Percentiles rank a stretch among this genome's conserved stretches.
phyloP scores from a whole-genome alignment of 2,797 vertebrate genomes.

The Fratercula arctica region DNA sequence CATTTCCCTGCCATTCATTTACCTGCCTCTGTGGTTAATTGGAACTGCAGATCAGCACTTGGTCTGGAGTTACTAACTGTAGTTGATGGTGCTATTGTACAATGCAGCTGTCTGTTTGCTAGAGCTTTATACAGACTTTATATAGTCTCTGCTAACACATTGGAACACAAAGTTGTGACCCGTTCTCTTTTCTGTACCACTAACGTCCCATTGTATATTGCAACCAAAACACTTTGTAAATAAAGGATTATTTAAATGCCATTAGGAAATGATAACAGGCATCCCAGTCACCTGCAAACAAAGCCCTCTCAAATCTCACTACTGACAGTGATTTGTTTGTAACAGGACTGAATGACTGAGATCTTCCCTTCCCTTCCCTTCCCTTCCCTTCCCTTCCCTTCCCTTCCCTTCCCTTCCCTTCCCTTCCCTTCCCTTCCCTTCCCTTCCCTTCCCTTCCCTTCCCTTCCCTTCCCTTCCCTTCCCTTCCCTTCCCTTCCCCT shows the following conservation, averaged over 20 bases:
- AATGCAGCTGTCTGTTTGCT: neutral
- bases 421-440: no score
- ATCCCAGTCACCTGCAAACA: neutral
- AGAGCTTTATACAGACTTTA: neutral
- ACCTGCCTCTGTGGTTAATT: neutral
- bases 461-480: no score
- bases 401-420: no score
- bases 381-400: no score
- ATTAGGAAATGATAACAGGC: neutral
- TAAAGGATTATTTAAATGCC: neutral
- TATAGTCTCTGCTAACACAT: neutral
- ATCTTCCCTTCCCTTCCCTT: no score
- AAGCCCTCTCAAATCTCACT: neutral
- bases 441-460: no score
- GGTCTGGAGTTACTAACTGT: neutral
- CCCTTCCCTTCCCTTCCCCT: no score
- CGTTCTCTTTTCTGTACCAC: neutral
- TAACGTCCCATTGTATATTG: neutral
- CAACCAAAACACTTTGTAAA: neutral
- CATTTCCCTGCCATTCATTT: neutral
- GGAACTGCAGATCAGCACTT: neutral
- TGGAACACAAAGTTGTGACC: neutral
- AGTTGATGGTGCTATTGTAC: neutral
- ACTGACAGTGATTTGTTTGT: neutral
- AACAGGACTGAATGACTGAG: neutral